phyloP scores from a whole-genome alignment of 2,888 invertebrate genomes.

The Scaptomyza cyrtandrae region DNA sequence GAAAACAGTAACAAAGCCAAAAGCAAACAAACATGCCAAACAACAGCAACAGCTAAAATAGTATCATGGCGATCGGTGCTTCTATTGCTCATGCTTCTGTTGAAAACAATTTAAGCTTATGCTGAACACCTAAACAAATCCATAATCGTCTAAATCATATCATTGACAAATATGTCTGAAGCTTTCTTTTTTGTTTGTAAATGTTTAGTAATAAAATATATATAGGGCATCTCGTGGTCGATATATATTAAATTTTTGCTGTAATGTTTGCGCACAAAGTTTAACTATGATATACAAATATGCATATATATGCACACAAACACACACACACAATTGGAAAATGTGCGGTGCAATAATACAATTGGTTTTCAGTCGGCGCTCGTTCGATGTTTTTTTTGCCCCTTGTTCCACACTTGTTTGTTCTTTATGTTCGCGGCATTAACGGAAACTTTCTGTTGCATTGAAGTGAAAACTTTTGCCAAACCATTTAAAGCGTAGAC shows the following conservation, averaged over 20 bases:
- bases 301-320: constrained; percentile 11
- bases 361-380: constrained; percentile 55
- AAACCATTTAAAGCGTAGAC: no score
- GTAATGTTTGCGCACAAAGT: constrained; percentile 16
- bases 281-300: constrained; percentile 12
- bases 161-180: no score
- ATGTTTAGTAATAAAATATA: no score
- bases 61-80: constrained; percentile 7
- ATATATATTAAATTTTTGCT: neutral
- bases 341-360: constrained; percentile 56
- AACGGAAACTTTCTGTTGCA: constrained; percentile 44
- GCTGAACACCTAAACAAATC: no score
- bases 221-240: constrained; percentile 1
- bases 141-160: no score
- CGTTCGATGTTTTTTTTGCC: constrained; percentile 20
- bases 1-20: constrained; percentile 46
- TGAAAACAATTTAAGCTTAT: no score
- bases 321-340: constrained; percentile 20
- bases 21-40: constrained; percentile 44
- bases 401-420: neutral
- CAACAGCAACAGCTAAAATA: constrained; percentile 19
- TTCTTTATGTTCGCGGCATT: constrained; percentile 20
- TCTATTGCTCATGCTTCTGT: no score
- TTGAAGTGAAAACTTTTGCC: constrained; percentile 8
- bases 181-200: no score